Conservation (phyloP, 2,113 vertebrate species). For the Saccopteryx leptura region DNA sequence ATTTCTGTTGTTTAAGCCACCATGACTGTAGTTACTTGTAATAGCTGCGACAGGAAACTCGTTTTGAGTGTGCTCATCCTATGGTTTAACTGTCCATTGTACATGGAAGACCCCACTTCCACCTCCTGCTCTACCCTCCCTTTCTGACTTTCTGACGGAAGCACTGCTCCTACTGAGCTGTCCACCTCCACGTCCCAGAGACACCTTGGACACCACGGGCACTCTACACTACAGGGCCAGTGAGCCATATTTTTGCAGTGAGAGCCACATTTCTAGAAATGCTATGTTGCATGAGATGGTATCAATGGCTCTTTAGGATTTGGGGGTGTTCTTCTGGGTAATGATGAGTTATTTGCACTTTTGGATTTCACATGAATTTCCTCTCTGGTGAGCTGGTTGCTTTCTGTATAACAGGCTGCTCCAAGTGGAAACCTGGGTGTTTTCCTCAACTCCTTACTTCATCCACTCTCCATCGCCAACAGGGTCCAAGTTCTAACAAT, state of each 20-base stretch:
- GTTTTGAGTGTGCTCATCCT: background rate
- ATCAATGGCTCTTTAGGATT: background rate
- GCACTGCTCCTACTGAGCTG: background rate
- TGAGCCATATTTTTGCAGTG: background rate
- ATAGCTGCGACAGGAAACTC: background rate
- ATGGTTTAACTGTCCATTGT: background rate
- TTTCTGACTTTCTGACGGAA: accelerated
- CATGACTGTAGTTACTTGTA: background rate
- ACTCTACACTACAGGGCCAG: background rate
- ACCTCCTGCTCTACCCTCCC: too few relatives aligned
- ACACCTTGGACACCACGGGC: accelerated
- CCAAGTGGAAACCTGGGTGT: background rate
- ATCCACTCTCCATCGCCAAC: background rate
- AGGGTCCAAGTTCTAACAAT: background rate
- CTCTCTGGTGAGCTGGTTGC: background rate
- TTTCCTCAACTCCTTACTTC: background rate
- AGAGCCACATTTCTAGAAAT: background rate
- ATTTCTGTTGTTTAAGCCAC: background rate
- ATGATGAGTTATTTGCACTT: background rate
- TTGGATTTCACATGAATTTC: background rate
- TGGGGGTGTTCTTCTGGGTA: background rate
- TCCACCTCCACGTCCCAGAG: background rate
- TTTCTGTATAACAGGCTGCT: background rate
- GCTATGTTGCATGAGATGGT: background rate
- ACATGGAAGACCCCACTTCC: background rate